Percentiles rank a stretch among this genome's conserved stretches.
These are phyloP conservation scores for Scelioninae gen. 1 DNA, from an alignment of 2,888 invertebrate genomes.

Conservation along the genomic window DNA sequence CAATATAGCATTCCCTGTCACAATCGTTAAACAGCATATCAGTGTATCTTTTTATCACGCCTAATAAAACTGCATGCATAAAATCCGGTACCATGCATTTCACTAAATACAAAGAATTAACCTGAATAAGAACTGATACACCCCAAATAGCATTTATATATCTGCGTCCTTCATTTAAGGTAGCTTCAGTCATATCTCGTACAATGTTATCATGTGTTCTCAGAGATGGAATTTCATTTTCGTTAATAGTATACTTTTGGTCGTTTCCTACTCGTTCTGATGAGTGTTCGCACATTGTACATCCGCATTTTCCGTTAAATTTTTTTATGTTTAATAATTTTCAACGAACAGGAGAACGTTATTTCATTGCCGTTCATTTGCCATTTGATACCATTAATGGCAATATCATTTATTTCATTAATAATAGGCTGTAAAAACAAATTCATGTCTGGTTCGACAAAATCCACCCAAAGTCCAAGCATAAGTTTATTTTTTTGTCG, in stretches of 20 bases:
- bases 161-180: background rate
- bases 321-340: constrained; percentile 60
- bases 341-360: constrained; percentile 2
- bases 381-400: constrained; percentile 37
- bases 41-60: constrained; percentile 45
- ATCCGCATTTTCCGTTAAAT: constrained; percentile 63
- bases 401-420: constrained; percentile 58
- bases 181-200: constrained; percentile 2
- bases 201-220: constrained; percentile 31
- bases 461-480: constrained; percentile 64
- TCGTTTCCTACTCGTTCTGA: constrained; percentile 7
- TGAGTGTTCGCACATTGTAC: constrained; percentile 57
- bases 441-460: constrained; percentile 60
- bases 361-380: background rate
- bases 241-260: constrained; percentile 35
- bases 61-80: constrained; percentile 66
- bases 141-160: constrained; percentile 45
- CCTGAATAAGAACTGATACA: constrained; percentile 44
- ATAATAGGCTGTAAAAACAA: constrained; percentile 58
- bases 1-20: background rate
- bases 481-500: constrained; percentile 57
- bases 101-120: constrained; percentile 56
- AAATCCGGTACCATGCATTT: constrained; percentile 67
- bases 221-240: background rate
- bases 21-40: constrained; percentile 29